phyloP scores from a whole-genome alignment of 2,113 vertebrate genomes.

The Sinocyclocheilus anshuiensis region DNA sequence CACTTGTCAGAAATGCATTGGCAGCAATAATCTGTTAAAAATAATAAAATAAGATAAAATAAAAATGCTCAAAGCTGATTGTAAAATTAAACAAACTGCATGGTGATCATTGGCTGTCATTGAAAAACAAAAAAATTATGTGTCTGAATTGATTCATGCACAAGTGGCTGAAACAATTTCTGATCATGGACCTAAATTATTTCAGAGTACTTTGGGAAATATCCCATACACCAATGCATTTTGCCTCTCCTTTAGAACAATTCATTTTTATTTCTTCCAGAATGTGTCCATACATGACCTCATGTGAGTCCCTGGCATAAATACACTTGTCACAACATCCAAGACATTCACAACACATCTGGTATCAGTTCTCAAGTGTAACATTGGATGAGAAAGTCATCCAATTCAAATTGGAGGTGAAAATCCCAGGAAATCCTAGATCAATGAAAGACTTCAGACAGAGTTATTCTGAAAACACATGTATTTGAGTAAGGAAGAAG shows the following conservation, averaged over 20 bases:
- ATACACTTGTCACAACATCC: background rate
- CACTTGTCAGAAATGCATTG: background rate
- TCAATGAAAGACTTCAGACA: background rate
- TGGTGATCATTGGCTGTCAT: background rate
- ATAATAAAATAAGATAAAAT: too few species aligned
- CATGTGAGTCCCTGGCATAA: background rate
- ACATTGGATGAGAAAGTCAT: background rate
- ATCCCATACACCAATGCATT: background rate
- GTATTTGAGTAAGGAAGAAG: background rate
- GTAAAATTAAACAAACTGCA: background rate
- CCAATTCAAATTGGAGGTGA: background rate
- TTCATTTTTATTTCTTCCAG: conserved; percentile 51
- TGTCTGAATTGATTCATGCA: background rate
- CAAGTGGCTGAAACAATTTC: background rate
- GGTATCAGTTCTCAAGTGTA: background rate
- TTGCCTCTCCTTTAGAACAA: conserved; percentile 45
- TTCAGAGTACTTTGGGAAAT: background rate
- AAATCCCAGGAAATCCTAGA: background rate
- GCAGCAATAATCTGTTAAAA: background rate
- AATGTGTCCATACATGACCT: background rate
- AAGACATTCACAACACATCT: conserved; percentile 29
- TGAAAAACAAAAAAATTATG: background rate
- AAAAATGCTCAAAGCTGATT: background rate
- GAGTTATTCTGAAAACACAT: conserved; percentile 11
- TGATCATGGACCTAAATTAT: background rate